Percentiles rank a stretch among this genome's conserved stretches.
Evolutionary conservation across 2,113 vertebrate species (phyloP).

Genomic region (Nesoenas mayeri): DNA sequence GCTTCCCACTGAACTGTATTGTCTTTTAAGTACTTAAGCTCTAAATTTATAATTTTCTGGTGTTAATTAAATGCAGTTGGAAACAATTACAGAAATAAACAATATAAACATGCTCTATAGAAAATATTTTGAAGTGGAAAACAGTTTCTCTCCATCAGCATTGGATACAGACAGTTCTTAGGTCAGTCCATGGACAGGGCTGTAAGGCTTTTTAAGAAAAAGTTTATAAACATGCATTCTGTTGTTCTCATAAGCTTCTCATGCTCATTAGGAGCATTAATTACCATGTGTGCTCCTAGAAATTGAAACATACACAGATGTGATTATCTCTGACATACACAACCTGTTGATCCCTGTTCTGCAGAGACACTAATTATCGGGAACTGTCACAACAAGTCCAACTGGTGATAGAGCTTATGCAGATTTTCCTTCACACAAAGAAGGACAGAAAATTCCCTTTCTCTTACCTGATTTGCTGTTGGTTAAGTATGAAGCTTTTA

Average conservation of each 20-base stretch:
- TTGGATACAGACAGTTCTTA: not conserved
- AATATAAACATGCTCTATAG: not conserved
- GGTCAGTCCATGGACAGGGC: not conserved
- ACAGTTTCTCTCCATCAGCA: not conserved
- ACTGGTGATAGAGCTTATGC: not conserved
- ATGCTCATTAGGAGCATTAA: not conserved
- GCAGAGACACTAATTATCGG: conserved; percentile 30
- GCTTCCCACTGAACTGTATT: not conserved
- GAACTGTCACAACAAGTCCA: not conserved
- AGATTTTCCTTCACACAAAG: not conserved
- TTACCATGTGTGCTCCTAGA: not conserved
- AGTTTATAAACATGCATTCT: not conserved
- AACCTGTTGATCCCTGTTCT: conserved; percentile 4
- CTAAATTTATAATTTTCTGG: not conserved
- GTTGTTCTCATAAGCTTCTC: not conserved
- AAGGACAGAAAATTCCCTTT: not conserved
- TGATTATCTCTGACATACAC: conserved; percentile 15
- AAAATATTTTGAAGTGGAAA: not conserved
- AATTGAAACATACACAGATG: not conserved
- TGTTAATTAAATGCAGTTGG: conserved; percentile 14
- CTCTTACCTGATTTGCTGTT: not conserved
- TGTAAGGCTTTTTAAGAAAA: not conserved
- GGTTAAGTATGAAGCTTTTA: not conserved
- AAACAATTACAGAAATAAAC: not conserved
- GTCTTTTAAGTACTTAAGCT: not conserved